Conservation (phyloP, 2,888 invertebrate genomes). For the Nowickia ferox region DNA sequence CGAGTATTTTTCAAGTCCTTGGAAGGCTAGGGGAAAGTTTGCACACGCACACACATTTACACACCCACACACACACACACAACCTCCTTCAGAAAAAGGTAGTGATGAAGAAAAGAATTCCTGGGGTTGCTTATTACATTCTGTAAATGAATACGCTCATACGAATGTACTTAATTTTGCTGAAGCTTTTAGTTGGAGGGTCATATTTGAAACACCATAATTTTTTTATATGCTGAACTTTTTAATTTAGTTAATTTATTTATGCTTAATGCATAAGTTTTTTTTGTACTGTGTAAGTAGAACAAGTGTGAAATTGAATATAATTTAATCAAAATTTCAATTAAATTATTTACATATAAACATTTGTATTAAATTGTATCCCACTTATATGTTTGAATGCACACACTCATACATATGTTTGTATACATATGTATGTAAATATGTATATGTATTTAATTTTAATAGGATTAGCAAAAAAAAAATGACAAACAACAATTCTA, state of each 20-base stretch:
- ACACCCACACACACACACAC: background rate
- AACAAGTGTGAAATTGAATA: constrained; percentile 16
- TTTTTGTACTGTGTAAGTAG: background rate
- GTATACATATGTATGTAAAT: background rate
- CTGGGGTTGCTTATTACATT: constrained; percentile 15
- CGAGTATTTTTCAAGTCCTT: background rate
- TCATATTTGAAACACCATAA: background rate
- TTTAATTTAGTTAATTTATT: constrained; percentile 60
- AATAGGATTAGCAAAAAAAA: constrained; percentile 13
- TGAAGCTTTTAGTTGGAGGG: background rate
- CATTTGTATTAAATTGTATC: constrained; percentile 9
- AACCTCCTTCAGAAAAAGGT: background rate
- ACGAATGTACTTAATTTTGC: background rate
- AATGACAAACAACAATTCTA: constrained; percentile 4
- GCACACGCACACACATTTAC: background rate
- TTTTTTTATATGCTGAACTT: constrained; percentile 42
- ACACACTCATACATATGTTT: background rate
- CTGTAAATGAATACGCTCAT: background rate
- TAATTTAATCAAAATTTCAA: constrained; percentile 36
- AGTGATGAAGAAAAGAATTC: constrained; percentile 29
- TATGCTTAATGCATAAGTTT: constrained; percentile 4
- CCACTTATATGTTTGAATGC: background rate
- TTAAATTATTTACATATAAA: constrained; percentile 21
- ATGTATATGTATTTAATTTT: constrained; percentile 2
- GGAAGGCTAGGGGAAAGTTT: background rate